Evolutionary conservation across 2,113 vertebrate species (phyloP).

Genomic region (Myrmecophaga tridactyla): DNA sequence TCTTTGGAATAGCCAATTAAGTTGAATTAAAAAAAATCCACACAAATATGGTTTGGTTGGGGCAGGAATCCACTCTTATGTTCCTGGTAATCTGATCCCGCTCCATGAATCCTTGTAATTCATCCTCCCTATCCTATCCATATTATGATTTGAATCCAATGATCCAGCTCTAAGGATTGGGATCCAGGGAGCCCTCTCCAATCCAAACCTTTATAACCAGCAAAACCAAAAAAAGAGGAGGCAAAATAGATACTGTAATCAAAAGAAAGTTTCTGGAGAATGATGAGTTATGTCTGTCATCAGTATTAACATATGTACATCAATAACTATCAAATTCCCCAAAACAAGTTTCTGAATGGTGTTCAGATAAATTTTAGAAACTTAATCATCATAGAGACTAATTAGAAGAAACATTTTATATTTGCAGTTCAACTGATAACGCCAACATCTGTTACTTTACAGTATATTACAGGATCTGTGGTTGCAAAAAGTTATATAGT

Average conservation of each 20-base stretch:
- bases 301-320: slow-evolving; percentile 85
- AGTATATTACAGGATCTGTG: slow-evolving; percentile 84
- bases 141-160: slow-evolving; percentile 99
- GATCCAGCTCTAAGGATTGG: slow-evolving; percentile 99
- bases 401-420: slow-evolving; percentile 86
- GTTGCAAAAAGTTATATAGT: slow-evolving; percentile 82
- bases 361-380: slow-evolving; percentile 86
- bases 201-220: slow-evolving; percentile 99
- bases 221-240: slow-evolving; percentile 99
- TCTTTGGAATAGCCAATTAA: slow-evolving; percentile 94
- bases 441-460: slow-evolving; percentile 84
- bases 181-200: slow-evolving; percentile 99
- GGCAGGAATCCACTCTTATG: slow-evolving; percentile 98
- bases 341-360: slow-evolving; percentile 87
- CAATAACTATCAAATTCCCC: slow-evolving; percentile 89
- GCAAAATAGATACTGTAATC: slow-evolving; percentile 97
- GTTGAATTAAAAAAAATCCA: slow-evolving; percentile 91
- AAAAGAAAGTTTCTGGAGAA: slow-evolving; percentile 90
- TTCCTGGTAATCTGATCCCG: slow-evolving; percentile 99
- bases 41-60: slow-evolving; percentile 94
- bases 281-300: slow-evolving; percentile 91
- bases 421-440: slow-evolving; percentile 86
- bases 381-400: slow-evolving; percentile 83
- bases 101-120: slow-evolving; percentile 98
- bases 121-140: slow-evolving; percentile 99